A percentile compares a stretch with the other conserved stretches of the same genome.
Evolutionary conservation across 2,797 vertebrate species (phyloP).

Genomic region (Anas acuta): DNA sequence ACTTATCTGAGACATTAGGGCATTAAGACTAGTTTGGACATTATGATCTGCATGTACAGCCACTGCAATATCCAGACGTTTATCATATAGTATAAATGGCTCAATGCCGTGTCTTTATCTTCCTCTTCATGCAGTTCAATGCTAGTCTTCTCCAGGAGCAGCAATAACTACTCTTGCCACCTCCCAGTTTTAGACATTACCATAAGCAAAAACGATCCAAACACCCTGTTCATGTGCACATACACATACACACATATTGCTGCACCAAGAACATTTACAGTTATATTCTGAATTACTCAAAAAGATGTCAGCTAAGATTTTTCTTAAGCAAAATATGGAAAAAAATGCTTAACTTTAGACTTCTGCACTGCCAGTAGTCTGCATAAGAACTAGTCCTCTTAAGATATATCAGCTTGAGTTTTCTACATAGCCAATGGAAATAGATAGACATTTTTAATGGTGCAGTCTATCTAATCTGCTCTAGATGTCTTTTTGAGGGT

Average conservation of each 20-base stretch:
- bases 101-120: not conserved
- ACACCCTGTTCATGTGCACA: not conserved
- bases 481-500: not conserved
- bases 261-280: not conserved
- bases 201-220: not conserved
- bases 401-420: not conserved
- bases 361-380: not conserved
- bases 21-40: not conserved
- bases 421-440: not conserved
- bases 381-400: not conserved
- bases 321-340: not conserved
- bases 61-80: not conserved
- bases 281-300: not conserved
- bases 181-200: not conserved
- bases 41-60: not conserved
- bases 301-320: slow-evolving; percentile 1
- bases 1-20: not conserved
- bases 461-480: not conserved
- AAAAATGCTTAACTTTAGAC: not conserved
- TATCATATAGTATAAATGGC: not conserved
- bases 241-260: not conserved
- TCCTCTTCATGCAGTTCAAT: not conserved
- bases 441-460: not conserved
- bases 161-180: not conserved
- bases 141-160: not conserved